phyloP scores from a whole-genome alignment of 1,140 invertebrate species.

The Zaprionus tsacasi region DNA sequence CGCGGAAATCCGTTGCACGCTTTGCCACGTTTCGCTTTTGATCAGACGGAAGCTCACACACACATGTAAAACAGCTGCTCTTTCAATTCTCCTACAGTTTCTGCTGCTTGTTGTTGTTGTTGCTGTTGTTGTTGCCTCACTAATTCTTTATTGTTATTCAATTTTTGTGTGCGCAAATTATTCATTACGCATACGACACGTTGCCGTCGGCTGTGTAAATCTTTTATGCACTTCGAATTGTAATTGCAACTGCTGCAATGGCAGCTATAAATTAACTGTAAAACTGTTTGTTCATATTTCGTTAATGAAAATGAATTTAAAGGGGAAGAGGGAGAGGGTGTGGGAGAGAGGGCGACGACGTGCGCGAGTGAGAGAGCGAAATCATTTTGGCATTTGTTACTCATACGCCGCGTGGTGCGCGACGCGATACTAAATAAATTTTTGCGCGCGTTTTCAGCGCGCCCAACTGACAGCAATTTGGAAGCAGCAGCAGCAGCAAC shows the following conservation, averaged over 20 bases:
- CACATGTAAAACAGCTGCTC: constrained; percentile 46
- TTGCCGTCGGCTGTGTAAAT: constrained; percentile 28
- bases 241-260: constrained; percentile 20
- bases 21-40: constrained; percentile 50
- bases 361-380: constrained; percentile 8
- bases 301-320: constrained; percentile 34
- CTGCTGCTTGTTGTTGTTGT: no score
- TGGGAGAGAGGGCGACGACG: not conserved
- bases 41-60: constrained; percentile 70
- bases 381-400: constrained; percentile 46
- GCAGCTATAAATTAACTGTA: constrained; percentile 28
- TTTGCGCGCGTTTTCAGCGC: constrained; percentile 50
- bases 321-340: not conserved
- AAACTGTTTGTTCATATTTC: constrained; percentile 14
- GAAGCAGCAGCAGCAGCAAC: constrained; percentile 32
- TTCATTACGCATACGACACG: constrained; percentile 67
- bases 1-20: constrained; percentile 74
- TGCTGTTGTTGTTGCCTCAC: not conserved
- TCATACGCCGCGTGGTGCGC: constrained; percentile 67
- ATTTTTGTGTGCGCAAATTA: constrained; percentile 42
- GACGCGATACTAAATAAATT: constrained; percentile 9
- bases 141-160: constrained; percentile 25
- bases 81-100: constrained; percentile 11
- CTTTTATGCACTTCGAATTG: constrained; percentile 9
- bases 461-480: constrained; percentile 58